Evolutionary conservation across 2,888 invertebrate genomes (phyloP), one percentile per base, ranked within the genome.

Genomic region (Sphecodes monilicornis): DNA sequence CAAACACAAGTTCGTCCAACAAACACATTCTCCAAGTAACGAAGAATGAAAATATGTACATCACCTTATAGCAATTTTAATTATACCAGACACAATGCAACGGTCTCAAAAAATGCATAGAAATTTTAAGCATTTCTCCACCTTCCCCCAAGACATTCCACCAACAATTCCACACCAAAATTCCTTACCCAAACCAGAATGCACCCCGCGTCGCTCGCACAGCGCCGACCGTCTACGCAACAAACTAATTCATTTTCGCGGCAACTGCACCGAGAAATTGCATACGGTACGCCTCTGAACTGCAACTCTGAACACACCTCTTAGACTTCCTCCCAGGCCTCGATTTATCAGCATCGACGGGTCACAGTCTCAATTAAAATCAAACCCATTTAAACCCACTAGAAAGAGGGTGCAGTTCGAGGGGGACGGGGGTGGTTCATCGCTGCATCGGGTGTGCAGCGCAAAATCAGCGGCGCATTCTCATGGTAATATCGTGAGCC

Each of bases 391-490:
- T 32, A 22, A 18, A 16, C 16, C 29, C n/a, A 5, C 3, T 5
- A 29, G 60, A 26, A 57, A 26, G 60, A 29, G 16, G 43, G 29
- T 6, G 26, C 3, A 29, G 32, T 32, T 18, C 1, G 66, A 29
- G 32, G n/a, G 16, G 1, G 22, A 0, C 3, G 1, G 1, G 22
- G 13, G 11, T 39, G 29, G n/a, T 13, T 43, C 26, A n/a, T 18
- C 54, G 70, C 18, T 71, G 70, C 68, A 64, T 11, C 64, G 41
- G 71, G 50, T 46, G 18, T 10, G 50, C 68, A 66, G 73, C 64
- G 60, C 78, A 79, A 80, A 86, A 88, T 88, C 84, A 86, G 60
- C 76, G 83, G 50, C 46, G 54, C 80, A 88, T 88, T 88, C 86
- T 88, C 81, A 86, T 88, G 88, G 74, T 84, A 88, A 88, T 84